phyloP scores from a whole-genome alignment of 2,113 vertebrate genomes.

The Dipodomys stephensi region DNA sequence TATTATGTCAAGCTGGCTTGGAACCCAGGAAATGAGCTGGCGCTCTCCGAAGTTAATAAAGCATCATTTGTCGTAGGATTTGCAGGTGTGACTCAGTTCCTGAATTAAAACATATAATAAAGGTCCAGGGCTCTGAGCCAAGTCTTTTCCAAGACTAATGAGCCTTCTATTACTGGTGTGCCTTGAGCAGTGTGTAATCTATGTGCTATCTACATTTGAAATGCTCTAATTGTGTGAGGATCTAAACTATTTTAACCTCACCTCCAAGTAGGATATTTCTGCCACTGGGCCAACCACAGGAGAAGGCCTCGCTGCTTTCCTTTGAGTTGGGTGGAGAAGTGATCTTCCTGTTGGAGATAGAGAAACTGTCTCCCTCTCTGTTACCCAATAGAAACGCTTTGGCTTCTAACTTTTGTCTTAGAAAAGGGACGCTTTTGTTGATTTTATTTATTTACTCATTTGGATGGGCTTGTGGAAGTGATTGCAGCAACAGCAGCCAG shows the following conservation, averaged over 20 bases:
- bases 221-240: conserved; percentile 76
- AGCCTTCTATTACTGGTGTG: conserved; percentile 74
- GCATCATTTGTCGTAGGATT: conserved; percentile 90
- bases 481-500: neutral
- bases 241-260: conserved; percentile 57
- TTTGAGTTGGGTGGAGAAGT: neutral
- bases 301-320: neutral
- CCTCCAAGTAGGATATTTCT: conserved; percentile 41
- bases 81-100: conserved; percentile 91
- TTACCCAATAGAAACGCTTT: neutral
- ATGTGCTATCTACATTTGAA: conserved; percentile 67
- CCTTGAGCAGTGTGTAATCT: conserved; percentile 63
- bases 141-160: conserved; percentile 74
- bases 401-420: neutral
- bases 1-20: conserved; percentile 86
- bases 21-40: conserved; percentile 89
- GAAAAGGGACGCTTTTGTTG: neutral
- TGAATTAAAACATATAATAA: conserved; percentile 78
- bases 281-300: conserved; percentile 36
- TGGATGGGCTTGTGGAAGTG: neutral
- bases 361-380: no score
- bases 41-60: conserved; percentile 90
- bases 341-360: no score
- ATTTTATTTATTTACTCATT: neutral
- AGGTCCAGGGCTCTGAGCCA: conserved; percentile 71